phyloP scores from a whole-genome alignment of 2,797 vertebrate genomes.

The Fratercula arctica region DNA sequence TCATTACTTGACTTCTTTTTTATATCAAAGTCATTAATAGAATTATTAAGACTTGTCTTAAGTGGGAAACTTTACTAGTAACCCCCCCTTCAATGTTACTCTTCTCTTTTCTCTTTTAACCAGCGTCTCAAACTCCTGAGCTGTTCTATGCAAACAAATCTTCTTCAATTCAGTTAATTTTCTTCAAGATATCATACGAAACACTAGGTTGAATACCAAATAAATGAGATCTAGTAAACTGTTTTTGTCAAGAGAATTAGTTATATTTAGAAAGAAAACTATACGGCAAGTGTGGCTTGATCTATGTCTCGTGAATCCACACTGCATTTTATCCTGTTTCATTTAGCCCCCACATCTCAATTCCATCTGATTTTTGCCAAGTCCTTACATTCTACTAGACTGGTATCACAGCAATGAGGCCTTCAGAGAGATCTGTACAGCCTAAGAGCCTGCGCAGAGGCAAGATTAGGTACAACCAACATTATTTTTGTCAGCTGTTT shows the following conservation, averaged over 20 bases:
- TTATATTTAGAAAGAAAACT: background rate
- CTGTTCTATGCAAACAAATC: background rate
- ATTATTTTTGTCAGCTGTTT: background rate
- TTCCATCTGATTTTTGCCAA: background rate
- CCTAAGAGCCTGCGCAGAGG: background rate
- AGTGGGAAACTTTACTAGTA: background rate
- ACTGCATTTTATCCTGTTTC: background rate
- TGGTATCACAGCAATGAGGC: background rate
- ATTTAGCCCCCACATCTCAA: background rate
- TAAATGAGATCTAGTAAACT: background rate
- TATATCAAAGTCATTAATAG: background rate
- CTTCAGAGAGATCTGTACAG: background rate
- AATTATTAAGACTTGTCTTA: background rate
- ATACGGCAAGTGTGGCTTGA: fast-evolving
- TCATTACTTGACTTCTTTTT: background rate
- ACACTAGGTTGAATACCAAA: background rate
- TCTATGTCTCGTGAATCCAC: fast-evolving
- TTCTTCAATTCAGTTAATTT: background rate
- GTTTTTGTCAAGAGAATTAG: background rate
- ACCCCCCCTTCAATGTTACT: background rate
- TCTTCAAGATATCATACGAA: background rate
- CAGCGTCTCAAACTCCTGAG: background rate
- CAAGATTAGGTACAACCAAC: background rate
- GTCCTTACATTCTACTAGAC: background rate
- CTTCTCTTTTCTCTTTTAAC: background rate